Percentiles rank a stretch among this genome's conserved stretches.
Conservation (phyloP, 2,797 vertebrate genomes). For the Eulemur rubriventer region DNA sequence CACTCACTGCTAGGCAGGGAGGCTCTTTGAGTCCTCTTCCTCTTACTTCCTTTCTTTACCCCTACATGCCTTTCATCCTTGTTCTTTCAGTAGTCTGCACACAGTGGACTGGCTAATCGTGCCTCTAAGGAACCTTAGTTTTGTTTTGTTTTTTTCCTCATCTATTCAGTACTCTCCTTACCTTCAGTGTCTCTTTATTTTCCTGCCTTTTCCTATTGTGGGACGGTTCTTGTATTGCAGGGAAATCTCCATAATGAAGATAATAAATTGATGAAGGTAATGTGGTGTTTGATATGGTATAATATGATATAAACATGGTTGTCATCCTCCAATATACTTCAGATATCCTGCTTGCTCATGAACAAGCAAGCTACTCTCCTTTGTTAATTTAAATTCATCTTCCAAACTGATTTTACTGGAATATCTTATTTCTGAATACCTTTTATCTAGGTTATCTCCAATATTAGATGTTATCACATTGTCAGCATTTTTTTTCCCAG, state of each 20-base stretch:
- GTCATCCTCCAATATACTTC: not conserved
- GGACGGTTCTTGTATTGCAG: not conserved
- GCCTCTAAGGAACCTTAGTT: not conserved
- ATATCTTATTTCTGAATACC: not conserved
- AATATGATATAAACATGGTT: not conserved
- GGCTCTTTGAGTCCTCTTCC: not conserved
- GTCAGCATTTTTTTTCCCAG: not conserved
- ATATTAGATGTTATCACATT: not conserved
- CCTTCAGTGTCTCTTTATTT: not conserved
- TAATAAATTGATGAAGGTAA: not conserved
- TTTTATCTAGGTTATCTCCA: not conserved
- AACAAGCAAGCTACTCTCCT: not conserved
- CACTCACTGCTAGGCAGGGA: not conserved
- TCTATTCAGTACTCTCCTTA: not conserved
- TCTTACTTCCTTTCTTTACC: not conserved
- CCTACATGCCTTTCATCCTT: not conserved
- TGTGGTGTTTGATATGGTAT: not conserved
- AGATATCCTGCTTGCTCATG: not conserved
- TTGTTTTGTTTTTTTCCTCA: not conserved
- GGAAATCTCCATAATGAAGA: not conserved
- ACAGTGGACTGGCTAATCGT: not conserved
- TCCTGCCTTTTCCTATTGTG: not conserved
- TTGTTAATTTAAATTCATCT: not conserved
- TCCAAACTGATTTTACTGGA: conserved; percentile 7
- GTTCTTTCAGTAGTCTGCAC: not conserved